Conservation (phyloP, 1,140 invertebrate genomes). For the Triops cancriformis region DNA sequence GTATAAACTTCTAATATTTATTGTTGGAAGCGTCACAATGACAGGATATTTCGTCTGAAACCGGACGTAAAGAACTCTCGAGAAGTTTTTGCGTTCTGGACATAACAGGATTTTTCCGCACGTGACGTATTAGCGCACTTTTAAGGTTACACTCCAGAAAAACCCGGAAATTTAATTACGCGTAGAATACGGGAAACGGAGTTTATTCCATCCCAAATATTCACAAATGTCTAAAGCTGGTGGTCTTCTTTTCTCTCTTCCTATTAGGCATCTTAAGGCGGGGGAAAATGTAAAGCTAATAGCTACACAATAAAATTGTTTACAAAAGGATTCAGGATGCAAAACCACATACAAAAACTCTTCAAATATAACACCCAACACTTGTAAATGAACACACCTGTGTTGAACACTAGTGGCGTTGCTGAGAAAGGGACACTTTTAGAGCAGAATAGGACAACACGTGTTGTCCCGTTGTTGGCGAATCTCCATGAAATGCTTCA, state of each 20-base stretch:
- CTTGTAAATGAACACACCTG: neutral
- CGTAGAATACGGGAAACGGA: neutral
- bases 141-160: neutral
- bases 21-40: neutral
- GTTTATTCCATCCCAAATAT: neutral
- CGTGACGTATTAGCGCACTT: neutral
- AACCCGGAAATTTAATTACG: neutral
- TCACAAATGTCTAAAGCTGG: neutral
- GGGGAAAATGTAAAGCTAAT: neutral
- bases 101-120: neutral
- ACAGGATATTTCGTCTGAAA: neutral
- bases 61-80: neutral
- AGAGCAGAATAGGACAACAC: conserved; percentile 25
- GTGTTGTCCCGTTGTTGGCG: conserved; percentile 26
- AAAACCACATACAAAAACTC: too few species aligned
- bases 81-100: neutral
- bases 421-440: conserved; percentile 20
- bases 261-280: neutral
- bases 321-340: neutral
- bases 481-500: conserved; percentile 28
- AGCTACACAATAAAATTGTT: neutral
- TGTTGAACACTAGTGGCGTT: conserved; percentile 5
- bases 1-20: neutral
- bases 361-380: neutral
- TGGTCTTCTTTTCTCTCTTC: too few species aligned